These are phyloP conservation scores for Heliconius congener DNA, from an alignment of 1,140 invertebrate species.

Conservation along the genomic window DNA sequence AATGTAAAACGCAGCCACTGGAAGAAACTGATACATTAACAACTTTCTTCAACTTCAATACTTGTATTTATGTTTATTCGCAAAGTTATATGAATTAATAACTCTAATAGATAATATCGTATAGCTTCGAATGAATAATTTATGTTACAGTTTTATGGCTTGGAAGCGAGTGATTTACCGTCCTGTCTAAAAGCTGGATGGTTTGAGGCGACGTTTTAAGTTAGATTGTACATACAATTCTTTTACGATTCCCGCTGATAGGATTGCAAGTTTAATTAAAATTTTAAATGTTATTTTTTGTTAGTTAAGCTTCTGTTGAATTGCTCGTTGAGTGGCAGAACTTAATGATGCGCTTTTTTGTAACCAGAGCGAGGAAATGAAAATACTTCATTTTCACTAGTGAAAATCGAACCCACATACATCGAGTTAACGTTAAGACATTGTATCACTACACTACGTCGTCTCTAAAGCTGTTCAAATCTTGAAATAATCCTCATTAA, in stretches of 20 bases:
- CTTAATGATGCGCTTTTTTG: no score
- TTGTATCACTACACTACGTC: no score
- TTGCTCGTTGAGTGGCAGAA: no score
- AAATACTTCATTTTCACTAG: no score
- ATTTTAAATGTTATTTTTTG: no score
- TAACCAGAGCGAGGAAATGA: no score
- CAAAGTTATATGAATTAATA: conserved; percentile 40
- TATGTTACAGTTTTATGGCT: conserved; percentile 42
- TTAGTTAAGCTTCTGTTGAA: no score
- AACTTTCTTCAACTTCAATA: conserved; percentile 16
- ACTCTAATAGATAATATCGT: conserved; percentile 37
- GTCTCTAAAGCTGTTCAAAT: no score
- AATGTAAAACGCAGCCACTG: not conserved
- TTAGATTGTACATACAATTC: not conserved
- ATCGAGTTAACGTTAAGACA: no score
- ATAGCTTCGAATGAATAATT: conserved; percentile 41
- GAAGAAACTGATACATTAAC: conserved; percentile 12
- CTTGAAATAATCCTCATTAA: no score
- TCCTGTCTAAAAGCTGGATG: not conserved
- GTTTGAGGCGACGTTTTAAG: not conserved
- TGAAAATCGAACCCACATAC: no score
- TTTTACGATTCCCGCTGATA: not conserved
- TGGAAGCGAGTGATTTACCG: conserved; percentile 40
- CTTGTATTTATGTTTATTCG: conserved; percentile 31
- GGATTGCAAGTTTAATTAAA: not conserved